phyloP scores from a whole-genome alignment of 2,797 vertebrate genomes.

The Synanceia verrucosa region DNA sequence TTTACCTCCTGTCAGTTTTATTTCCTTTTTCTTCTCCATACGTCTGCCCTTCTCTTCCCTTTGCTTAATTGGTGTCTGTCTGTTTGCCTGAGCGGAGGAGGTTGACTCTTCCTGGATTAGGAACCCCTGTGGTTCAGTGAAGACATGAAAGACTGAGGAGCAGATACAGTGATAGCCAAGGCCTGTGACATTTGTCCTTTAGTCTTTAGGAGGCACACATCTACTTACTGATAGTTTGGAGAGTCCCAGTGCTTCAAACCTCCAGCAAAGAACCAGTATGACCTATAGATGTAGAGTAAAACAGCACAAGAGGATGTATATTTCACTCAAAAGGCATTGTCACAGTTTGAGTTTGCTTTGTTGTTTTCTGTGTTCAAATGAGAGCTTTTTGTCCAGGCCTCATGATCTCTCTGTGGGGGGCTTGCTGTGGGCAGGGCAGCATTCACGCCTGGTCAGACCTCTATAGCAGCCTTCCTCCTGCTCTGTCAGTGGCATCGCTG shows the following conservation, averaged over 20 bases:
- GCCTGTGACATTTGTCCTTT: not conserved
- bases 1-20: constrained; percentile 32
- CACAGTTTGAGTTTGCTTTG: not conserved
- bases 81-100: constrained; percentile 9
- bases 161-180: not conserved
- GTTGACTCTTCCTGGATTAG: constrained; percentile 58
- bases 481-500: not conserved
- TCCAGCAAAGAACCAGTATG: not conserved
- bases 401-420: constrained; percentile 1
- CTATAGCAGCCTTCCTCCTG: not conserved
- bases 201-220: not conserved
- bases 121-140: constrained; percentile 32
- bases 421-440: not conserved
- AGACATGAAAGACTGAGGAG: constrained; percentile 15
- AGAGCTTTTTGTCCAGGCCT: constrained; percentile 5
- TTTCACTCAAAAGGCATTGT: not conserved
- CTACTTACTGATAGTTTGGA: not conserved
- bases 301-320: not conserved
- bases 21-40: constrained; percentile 11
- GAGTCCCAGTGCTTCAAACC: not conserved
- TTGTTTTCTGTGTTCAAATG: not conserved
- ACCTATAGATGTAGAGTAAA: not conserved
- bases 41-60: constrained; percentile 19
- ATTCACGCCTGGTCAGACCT: constrained; percentile 19
- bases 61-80: constrained; percentile 45